A percentile compares a stretch with the other conserved stretches of the same genome.
Conservation (phyloP, 2,888 invertebrate genomes). For the Pseudoips prasinana region DNA sequence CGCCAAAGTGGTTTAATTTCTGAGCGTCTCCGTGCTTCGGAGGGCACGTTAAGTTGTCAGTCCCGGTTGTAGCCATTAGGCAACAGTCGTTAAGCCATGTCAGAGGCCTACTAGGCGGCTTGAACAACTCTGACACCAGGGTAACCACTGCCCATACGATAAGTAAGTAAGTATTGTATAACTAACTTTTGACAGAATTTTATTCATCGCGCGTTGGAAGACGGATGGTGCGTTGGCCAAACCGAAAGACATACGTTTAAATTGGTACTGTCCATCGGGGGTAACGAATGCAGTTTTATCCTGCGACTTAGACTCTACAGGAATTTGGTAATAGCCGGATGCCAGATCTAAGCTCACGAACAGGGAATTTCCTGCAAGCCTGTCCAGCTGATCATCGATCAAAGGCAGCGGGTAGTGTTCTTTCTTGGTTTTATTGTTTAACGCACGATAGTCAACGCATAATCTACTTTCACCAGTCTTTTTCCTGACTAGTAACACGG, state of each 20-base stretch:
- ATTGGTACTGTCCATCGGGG: background rate
- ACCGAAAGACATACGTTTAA: background rate
- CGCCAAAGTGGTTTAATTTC: too few relatives aligned
- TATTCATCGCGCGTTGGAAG: background rate
- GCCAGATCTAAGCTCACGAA: background rate
- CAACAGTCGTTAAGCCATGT: too few relatives aligned
- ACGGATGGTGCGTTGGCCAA: background rate
- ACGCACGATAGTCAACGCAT: conserved; percentile 1
- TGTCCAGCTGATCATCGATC: background rate
- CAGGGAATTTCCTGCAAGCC: background rate
- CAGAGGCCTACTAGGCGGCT: too few relatives aligned
- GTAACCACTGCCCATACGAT: too few relatives aligned
- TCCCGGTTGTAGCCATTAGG: too few relatives aligned
- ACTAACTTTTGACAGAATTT: background rate
- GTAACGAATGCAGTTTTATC: background rate
- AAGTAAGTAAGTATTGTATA: too few relatives aligned
- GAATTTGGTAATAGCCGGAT: background rate
- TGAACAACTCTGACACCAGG: too few relatives aligned
- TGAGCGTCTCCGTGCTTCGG: too few relatives aligned
- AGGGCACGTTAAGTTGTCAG: too few relatives aligned
- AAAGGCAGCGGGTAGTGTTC: background rate
- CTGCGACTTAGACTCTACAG: background rate
- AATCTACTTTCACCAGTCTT: conserved; percentile 2
- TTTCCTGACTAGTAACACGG: conserved; percentile 1
- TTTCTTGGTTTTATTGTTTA: background rate